Evolutionary conservation across 2,113 vertebrate genomes (phyloP), one percentile per base, ranked within the genome.

Genomic region (Corydoras sp.): DNA sequence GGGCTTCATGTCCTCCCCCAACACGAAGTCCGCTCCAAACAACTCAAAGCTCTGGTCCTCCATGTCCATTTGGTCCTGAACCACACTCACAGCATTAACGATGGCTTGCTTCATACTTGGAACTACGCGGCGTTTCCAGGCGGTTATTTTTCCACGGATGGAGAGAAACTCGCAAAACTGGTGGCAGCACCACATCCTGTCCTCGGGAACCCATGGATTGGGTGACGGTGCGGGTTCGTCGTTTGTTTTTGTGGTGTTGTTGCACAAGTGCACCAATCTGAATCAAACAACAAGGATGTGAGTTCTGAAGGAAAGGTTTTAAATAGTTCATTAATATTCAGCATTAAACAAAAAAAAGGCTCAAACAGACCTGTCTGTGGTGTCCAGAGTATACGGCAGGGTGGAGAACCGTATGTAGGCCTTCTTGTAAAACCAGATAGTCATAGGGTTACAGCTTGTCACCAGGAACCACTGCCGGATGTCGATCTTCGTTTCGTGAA

Each of bases 351-450:
- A 1, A 6, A 53, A 3, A 6, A 53, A 31, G 2, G 14, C 4
- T 31, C 3, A 14, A 29, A 18, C 91, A 88, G 80, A 98, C 95
- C 83, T 90, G 84, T 94, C 90, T 74, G 95, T 85, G 77, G 51
- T 88, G 65, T 78, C 80, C 72, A 93, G 85, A 2, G 92, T 93
- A 86, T 93, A 98, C 4, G 92, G 91, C 79, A 84, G 89, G 0
- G 92, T 93, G 77, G 93, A 98, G 82, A 98, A 98, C 56, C 95
- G 92, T 58, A 97, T 84, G 78, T 98, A 97, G 85, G 94, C 94
- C 55, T 94, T 85, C 0, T 56, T 85, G 79, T 97, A 97, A 85
- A 95, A 95, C 94, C 94, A 97, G 65, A 93, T 77, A 0, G 95
- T 98, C 51, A 97, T 86, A 0, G 94, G 95, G 77, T 94, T 95